These are phyloP conservation scores for Anomalospiza imberbis DNA, from an alignment of 2,797 vertebrate genomes.

Conservation along the genomic window DNA sequence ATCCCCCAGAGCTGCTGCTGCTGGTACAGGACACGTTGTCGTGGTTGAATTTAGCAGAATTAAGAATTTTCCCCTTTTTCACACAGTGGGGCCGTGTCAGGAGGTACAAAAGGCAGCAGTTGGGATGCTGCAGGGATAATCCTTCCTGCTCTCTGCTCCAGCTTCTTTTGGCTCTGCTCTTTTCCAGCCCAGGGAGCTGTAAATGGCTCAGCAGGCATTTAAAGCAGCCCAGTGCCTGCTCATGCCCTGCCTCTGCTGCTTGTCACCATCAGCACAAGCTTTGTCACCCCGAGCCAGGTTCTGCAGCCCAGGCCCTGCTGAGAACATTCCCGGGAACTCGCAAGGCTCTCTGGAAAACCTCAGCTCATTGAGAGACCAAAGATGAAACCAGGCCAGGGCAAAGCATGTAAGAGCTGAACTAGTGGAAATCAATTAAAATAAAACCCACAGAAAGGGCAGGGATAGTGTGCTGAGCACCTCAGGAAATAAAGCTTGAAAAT, in stretches of 20 bases:
- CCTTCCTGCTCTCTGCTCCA: neutral
- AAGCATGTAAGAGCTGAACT: neutral
- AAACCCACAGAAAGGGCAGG: neutral
- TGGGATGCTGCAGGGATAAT: conserved; percentile 1
- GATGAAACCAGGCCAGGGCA: neutral
- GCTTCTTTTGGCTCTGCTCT: neutral
- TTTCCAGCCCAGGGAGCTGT: neutral
- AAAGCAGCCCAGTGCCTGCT: neutral
- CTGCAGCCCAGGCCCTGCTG: neutral
- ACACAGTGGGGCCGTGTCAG: neutral
- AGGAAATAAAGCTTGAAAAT: conserved; percentile 1
- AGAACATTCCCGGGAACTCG: neutral
- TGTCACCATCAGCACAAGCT: neutral
- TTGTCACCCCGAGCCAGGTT: neutral
- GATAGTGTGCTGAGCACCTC: neutral
- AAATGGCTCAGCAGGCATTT: neutral
- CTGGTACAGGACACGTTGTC: neutral
- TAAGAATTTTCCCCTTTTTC: neutral
- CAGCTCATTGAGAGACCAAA: neutral
- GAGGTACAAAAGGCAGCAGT: neutral
- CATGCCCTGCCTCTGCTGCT: neutral
- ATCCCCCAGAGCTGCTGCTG: neutral
- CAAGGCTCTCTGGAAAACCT: neutral
- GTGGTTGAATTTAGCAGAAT: neutral
- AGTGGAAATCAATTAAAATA: neutral